Evolutionary conservation across 2,113 vertebrate genomes (phyloP), one percentile per base, ranked within the genome.

Genomic region (Aegypius monachus): DNA sequence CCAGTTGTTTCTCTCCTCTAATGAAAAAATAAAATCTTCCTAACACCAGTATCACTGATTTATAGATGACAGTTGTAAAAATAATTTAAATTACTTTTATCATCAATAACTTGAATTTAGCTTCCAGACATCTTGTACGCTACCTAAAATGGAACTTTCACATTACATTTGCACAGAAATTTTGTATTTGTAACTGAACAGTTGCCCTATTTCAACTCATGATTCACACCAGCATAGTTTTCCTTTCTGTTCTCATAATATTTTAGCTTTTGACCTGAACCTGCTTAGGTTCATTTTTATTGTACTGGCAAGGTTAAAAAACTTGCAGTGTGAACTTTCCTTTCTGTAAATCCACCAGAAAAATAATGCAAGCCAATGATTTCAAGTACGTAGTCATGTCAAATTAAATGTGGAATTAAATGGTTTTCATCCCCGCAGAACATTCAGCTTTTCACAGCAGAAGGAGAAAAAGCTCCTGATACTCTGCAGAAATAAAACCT

Each of bases 281-380:
- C 53, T 56, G 25, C 70, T 67, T n/a, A 42, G 47, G 52, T 88
- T 95, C 55, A 82, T 93, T 95, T 91, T 96, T 95, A 45, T 96
- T 95, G 83, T 25, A 17, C 31, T 52, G 47, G 34, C 32, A 70
- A 18, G 19, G 79, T 90, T 96, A 97, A 94, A 92, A 94, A 90
- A 48, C 59, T 53, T 93, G 67, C 83, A 95, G 17, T 55, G 42
- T n/a, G 47, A 95, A 89, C 45, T 65, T 84, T 91, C 68, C 52
- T 73, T 58, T 77, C 50, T 94, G 81, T 93, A 97, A 97, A 92
- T n/a, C 81, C 88, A 95, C 83, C 15, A 32, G 74, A 86, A 88
- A 48, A 84, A 88, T 59, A 81, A 91, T 19, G 50, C 55, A 85
- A 91, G 45, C 29, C 61, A 86, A 15, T n/a, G 53, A 86, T 75